Base-by-base conservation (phyloP, 2,113 vertebrate species). In the Protomyctophum bolini region DNA sequence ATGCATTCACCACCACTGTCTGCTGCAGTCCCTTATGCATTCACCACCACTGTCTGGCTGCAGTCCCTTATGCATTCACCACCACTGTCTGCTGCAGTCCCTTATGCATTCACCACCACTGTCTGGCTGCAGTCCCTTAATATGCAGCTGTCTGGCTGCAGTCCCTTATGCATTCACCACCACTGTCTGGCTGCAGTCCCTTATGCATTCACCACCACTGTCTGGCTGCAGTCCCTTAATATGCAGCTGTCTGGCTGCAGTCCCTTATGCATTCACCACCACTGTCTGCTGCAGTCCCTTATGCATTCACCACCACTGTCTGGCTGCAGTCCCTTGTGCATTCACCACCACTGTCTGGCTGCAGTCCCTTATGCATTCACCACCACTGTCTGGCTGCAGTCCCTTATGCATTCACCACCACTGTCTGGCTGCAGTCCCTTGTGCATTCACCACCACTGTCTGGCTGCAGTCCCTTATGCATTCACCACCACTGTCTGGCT, bases 101-200 rank as follows among this genome's bases (percentile, higher is more conserved):
- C n/a, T 75, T 61, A 11, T 74, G 29, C 81, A 85, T n/a, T n/a
- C n/a, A n/a, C n/a, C n/a, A n/a, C n/a, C n/a, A 78, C 21, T 21
- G 21, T 21, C 82, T 83, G 83, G n/a, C 57, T 72, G 55, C 54
- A 3, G 6, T 21, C 55, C 21, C 21, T 21, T n/a, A 55, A n/a
- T n/a, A n/a, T n/a, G 6, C 4, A 41, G 2, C 12, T n/a, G 6
- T 2, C 1, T 21, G 21, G 2, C 21, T 21, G 2, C 21, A 21
- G 21, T 21, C 21, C 21, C 21, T 21, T 12, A 54, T 12, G 5
- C 1, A 21, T 21, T 21, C 21, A 21, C 21, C 21, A 21, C 52
- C 52, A 9, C 11, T 12, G 4, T 1, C n/a, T n/a, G n/a, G n/a
- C n/a, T n/a, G n/a, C n/a, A n/a, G n/a, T n/a, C n/a, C n/a, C n/a